Base-by-base conservation (phyloP, 1,140 invertebrate genomes). In the Leptinotarsa defecta region DNA sequence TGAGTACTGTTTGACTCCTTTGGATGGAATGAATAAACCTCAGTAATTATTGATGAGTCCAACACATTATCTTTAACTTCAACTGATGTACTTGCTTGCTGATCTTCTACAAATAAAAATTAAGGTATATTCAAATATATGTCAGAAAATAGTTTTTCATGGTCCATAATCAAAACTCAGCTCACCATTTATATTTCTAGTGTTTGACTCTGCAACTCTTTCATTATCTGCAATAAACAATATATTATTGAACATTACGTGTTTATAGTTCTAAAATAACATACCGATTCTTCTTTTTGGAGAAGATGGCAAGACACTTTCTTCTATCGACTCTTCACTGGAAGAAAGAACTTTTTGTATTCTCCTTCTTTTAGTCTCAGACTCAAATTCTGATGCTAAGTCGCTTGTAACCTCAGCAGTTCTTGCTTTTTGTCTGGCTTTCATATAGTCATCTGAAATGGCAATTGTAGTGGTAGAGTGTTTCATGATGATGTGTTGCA, bases 401-500 rank as follows among this genome's bases (percentile, higher is more conserved):
- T 65, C 63, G 19, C 63, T 65, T 13, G 63, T 65, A 13, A 17
- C 63, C 19, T 65, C 63, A 13, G 63, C 63, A 0, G 13, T 20
- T 27, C 19, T 65, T 19, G 19, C 19, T 65, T 65, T 65, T 17
- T 22, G 63, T 22, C 63, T 19, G 19, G 63, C 63, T 22, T 19
- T 65, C 19, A 22, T 27, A 65, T 65, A 65, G 24, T 65, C 24
- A 65, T 65, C 63, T 65, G 63, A 20, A 65, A 65, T 65, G 13
- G 24, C 13, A 65, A 19, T 52, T 52, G 49, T 52, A 52, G 49
- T 15, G 13, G 49, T 52, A 52, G 49, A 52, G 49, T 52, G 49
- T 52, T 52, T 52, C 49, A 52, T 52, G 49, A 52, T 52, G 17
- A 52, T 52, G 17, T 52, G 49, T 52, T 52, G 49, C 49, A 52